Percentiles rank a stretch among this genome's conserved stretches.
Evolutionary conservation across 2,797 vertebrate genomes (phyloP).

Genomic region (Arremon aurantiirostris): DNA sequence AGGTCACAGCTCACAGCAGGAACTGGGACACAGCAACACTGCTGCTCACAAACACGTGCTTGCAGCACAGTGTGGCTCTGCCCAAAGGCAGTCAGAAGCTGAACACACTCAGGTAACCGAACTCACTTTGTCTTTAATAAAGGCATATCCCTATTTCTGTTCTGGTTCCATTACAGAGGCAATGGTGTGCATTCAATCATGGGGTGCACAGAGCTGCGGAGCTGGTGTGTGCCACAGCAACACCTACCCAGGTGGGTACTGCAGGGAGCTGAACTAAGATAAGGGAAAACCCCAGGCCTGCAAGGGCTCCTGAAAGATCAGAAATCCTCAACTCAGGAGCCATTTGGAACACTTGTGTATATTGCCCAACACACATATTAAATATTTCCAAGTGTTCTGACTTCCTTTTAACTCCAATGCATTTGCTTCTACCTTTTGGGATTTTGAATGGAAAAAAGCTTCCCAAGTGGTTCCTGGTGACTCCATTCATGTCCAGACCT

Average conservation of each 20-base stretch:
- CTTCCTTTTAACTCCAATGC: neutral
- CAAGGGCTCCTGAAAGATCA: neutral
- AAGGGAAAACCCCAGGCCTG: neutral
- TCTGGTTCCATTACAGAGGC: neutral
- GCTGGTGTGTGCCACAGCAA: neutral
- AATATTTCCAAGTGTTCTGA: neutral
- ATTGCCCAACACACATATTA: neutral
- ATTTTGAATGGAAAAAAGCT: neutral
- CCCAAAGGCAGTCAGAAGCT: neutral
- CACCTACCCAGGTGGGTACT: fast-evolving
- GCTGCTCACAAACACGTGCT: fast-evolving
- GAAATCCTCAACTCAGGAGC: neutral
- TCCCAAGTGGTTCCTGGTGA: neutral
- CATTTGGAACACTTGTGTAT: neutral
- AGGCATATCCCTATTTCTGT: neutral
- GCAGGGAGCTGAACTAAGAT: neutral
- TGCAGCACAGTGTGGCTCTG: fast-evolving
- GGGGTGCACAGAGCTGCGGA: neutral
- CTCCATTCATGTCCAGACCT: neutral
- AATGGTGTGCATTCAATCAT: neutral
- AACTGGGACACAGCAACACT: fast-evolving
- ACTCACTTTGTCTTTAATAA: neutral
- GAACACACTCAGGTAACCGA: neutral
- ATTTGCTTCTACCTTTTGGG: neutral
- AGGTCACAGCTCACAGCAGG: neutral